Conservation (phyloP, 2,113 vertebrate species). For the Hiodon alosoides region DNA sequence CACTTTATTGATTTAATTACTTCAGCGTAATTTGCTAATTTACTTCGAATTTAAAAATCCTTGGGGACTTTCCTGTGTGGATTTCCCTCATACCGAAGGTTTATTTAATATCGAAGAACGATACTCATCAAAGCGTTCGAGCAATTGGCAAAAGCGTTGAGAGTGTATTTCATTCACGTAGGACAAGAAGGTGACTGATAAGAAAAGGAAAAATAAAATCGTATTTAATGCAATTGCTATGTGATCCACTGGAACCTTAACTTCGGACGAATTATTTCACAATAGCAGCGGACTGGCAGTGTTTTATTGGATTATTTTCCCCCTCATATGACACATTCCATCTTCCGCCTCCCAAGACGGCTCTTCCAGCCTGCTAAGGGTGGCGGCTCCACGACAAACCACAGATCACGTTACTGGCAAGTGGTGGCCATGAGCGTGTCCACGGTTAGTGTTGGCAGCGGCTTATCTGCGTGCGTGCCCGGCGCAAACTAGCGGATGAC, state of each 20-base stretch:
- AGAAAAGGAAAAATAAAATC: neutral
- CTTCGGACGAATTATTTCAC: too few relatives aligned
- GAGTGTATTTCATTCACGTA: neutral
- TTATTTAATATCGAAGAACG: neutral
- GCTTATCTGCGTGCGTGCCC: constrained; percentile 29
- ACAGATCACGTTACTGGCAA: neutral
- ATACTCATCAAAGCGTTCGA: neutral
- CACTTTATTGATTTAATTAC: neutral
- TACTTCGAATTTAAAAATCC: neutral
- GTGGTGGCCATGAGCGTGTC: neutral
- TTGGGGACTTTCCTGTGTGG: neutral
- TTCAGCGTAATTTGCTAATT: neutral
- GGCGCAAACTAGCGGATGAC: constrained; percentile 33
- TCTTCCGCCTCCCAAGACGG: neutral
- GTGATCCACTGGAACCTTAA: too few relatives aligned
- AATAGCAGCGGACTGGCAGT: too few relatives aligned
- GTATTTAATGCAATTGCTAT: neutral
- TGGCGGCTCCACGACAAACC: neutral
- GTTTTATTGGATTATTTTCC: neutral
- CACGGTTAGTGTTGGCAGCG: neutral
- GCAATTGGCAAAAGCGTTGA: too few relatives aligned
- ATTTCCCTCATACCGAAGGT: neutral
- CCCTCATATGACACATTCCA: neutral
- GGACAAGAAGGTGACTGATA: neutral
- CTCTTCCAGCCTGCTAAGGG: neutral